Evolutionary conservation across 1,140 invertebrate genomes (phyloP), one percentile per base, ranked within the genome.

Genomic region (Phymorhynchus buccinoides): DNA sequence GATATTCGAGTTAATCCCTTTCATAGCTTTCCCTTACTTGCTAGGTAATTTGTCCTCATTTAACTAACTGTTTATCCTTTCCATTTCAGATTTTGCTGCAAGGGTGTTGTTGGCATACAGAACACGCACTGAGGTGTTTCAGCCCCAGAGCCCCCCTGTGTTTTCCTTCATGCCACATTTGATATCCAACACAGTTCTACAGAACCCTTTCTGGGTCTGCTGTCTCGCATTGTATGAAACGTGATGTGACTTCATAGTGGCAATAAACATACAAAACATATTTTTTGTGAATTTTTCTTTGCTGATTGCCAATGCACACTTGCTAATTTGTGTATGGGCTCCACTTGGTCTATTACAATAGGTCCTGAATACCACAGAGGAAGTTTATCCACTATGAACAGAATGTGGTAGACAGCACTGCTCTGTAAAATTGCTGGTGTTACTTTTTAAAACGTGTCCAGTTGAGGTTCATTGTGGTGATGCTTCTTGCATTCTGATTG

Each of bases 91-190:
- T 39, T 88, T 32, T 89, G 89, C 48, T 89, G 89, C 62, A 35
- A 48, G n/a, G 75, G 32, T 35, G 9, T 48, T 83, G 4, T n/a
- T 86, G 84, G 80, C 87, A 86, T 30, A 18, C 37, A 6, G 18
- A 68, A 9, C 86, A 16, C 9, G 71, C 30, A 48, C 1, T 4
- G 42, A 27, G 16, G 16, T 4, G 12, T 86, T 44, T 35, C 39
- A 22, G 85, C 80, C 4, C 85, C 85, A 18, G 52, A 68, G 16
- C n/a, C n/a, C n/a, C n/a, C 56, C 82, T 39, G 80, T 84, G 42
- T 75, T 90, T 41, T 88, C n/a, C 89, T 7, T 90, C 89, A 0
- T 90, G 89, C 75, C 62, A 82, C 22, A 83, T 87, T 35, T 48
- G 89, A 32, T 79, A 89, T 39, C 62, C 75, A 27, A 77, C 81